Conservation (phyloP, 23 tunicate genomes). For the Styela plicata region DNA sequence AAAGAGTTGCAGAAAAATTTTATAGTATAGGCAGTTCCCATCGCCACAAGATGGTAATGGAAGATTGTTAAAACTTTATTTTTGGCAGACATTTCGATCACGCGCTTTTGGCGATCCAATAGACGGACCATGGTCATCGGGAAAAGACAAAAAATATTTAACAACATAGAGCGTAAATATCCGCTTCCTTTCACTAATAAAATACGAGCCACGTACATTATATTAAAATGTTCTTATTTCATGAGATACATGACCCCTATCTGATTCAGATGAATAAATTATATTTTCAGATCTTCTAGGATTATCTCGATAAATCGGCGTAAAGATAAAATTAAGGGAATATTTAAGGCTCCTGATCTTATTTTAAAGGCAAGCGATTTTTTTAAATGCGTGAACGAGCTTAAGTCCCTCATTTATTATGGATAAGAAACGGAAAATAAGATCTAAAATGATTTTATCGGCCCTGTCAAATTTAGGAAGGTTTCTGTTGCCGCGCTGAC, state of each 20-base stretch:
- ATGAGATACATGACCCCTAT: background rate
- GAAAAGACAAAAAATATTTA: no score
- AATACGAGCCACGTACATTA: no score
- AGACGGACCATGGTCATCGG: no score
- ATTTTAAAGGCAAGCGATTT: background rate
- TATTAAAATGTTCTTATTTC: no score
- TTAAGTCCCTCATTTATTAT: background rate
- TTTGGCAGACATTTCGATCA: no score
- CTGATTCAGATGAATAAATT: background rate
- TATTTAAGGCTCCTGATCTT: background rate
- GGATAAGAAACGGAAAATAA: background rate
- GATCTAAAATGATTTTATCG: background rate
- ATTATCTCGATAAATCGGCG: background rate
- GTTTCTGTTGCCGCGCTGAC: background rate
- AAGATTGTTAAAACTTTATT: no score
- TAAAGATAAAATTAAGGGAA: background rate
- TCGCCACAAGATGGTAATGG: no score
- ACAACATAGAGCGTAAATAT: no score
- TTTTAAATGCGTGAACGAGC: background rate
- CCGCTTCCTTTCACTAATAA: no score
- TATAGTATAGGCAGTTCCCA: no score
- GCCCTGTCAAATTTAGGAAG: background rate
- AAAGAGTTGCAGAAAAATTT: no score
- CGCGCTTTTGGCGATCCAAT: no score
- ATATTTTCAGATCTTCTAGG: background rate